A percentile compares a stretch with the other conserved stretches of the same genome.
Evolutionary conservation across 64 coral and sea anemone species (phyloP).

Genomic region (Platygyra sinensis): DNA sequence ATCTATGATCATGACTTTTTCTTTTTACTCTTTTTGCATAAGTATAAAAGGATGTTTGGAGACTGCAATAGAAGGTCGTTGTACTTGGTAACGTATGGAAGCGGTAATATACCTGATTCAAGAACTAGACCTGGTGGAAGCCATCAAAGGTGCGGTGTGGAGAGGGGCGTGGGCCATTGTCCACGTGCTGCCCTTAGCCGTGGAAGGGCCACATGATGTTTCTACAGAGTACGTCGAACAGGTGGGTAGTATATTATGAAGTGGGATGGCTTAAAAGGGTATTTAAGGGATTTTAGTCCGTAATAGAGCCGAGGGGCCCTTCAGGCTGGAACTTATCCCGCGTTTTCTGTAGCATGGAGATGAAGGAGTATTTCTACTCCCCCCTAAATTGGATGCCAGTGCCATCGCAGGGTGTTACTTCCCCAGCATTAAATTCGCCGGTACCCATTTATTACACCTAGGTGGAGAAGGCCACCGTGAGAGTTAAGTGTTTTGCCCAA

Average conservation of each 20-base stretch:
- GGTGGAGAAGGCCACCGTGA: no score
- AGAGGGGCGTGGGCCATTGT: constrained; percentile 26
- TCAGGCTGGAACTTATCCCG: no score
- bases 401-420: no score
- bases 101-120: constrained; percentile 36
- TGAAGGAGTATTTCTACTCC: no score
- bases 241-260: background rate
- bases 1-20: background rate
- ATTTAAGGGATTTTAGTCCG: no score
- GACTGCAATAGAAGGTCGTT: constrained; percentile 10
- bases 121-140: constrained; percentile 9
- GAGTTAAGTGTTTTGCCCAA: no score
- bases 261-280: no score
- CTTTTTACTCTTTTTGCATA: background rate
- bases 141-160: background rate
- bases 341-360: no score
- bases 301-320: no score
- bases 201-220: constrained; percentile 45
- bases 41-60: constrained; percentile 19
- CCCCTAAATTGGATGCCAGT: no score
- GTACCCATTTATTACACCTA: no score
- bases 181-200: constrained; percentile 27
- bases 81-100: constrained; percentile 36
- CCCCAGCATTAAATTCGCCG: no score
- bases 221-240: background rate